A percentile compares a stretch with the other conserved stretches of the same genome.
Evolutionary conservation across 2,888 invertebrate genomes (phyloP).

Genomic region (Tetrapedia diversipes): DNA sequence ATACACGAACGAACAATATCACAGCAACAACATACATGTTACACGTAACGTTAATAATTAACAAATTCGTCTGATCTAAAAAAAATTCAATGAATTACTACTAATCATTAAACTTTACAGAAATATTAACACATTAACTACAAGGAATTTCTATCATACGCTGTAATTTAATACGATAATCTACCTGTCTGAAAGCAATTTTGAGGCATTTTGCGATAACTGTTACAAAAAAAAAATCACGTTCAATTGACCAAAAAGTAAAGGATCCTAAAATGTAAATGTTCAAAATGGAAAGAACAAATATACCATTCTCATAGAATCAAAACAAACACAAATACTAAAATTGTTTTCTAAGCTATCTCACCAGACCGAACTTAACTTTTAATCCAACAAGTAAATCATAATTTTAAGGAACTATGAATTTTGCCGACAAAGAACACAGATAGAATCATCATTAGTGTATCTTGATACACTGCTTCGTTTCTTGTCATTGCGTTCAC

Average conservation of each 20-base stretch:
- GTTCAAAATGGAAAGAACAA: too few species aligned
- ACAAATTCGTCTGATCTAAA: slow-evolving; percentile 12
- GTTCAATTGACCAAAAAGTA: too few species aligned
- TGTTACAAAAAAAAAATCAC: neutral
- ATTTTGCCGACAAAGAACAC: neutral
- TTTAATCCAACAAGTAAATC: slow-evolving; percentile 19
- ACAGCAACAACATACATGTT: slow-evolving; percentile 68
- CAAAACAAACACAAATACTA: slow-evolving; percentile 17
- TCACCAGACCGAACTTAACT: neutral
- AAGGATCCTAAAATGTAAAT: too few species aligned
- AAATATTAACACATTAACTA: slow-evolving; percentile 29
- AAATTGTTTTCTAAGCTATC: neutral
- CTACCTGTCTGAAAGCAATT: slow-evolving; percentile 9
- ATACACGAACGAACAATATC: slow-evolving; percentile 65
- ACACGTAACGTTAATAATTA: slow-evolving; percentile 30
- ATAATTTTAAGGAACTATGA: slow-evolving; percentile 12
- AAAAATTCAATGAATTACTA: too few species aligned
- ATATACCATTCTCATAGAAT: neutral
- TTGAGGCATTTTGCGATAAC: neutral
- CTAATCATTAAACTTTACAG: slow-evolving; percentile 29
- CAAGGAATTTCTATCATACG: neutral
- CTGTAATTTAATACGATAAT: neutral
- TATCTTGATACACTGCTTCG: too few species aligned
- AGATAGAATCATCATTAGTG: neutral
- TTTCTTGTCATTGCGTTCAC: neutral